phyloP scores from a whole-genome alignment of 2,797 vertebrate species.

The Remorina albescens region DNA sequence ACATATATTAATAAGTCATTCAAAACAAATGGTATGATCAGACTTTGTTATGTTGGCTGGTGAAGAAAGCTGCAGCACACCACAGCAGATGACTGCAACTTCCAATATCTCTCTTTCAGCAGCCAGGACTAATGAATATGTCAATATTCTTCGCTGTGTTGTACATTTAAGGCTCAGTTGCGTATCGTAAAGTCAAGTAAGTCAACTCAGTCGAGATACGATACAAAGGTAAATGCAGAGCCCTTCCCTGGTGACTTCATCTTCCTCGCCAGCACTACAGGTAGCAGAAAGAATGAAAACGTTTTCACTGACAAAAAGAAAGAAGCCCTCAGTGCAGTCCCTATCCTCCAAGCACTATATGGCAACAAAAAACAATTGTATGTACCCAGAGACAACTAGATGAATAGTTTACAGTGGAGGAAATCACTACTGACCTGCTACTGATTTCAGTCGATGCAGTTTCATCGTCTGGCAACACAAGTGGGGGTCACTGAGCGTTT shows the following conservation, averaged over 20 bases:
- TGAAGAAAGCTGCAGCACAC: neutral
- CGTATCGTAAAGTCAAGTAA: neutral
- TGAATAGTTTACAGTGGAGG: neutral
- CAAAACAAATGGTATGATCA: neutral
- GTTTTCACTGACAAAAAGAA: neutral
- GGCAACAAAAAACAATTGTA: neutral
- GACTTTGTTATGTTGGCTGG: neutral
- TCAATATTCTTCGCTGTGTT: neutral
- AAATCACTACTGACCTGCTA: neutral
- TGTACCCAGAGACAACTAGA: neutral
- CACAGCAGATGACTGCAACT: neutral
- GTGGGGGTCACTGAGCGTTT: neutral
- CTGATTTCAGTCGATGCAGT: neutral
- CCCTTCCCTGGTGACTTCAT: neutral
- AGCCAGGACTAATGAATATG: neutral
- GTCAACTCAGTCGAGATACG: conserved; percentile 11
- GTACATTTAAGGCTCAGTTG: neutral
- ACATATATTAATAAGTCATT: neutral
- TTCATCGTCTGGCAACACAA: neutral
- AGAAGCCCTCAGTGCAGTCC: neutral
- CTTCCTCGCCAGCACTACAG: neutral
- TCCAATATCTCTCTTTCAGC: neutral
- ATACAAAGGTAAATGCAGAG: neutral
- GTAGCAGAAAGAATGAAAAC: neutral
- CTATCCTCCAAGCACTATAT: neutral